A percentile compares a stretch with the other conserved stretches of the same genome.
These are phyloP conservation scores for Drosophila yooni DNA, from an alignment of 2,888 invertebrate species.

Conservation along the genomic window DNA sequence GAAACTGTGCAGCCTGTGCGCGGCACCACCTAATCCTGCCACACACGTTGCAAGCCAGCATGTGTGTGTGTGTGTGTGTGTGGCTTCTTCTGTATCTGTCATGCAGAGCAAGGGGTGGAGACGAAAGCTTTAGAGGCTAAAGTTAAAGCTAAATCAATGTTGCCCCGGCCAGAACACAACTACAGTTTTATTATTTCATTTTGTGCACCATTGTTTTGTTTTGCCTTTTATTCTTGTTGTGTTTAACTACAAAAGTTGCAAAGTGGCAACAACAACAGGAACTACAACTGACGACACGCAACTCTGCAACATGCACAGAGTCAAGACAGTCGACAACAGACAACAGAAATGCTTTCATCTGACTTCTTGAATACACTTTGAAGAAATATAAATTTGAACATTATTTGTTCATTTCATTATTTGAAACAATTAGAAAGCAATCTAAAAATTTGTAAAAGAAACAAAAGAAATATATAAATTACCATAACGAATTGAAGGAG, in stretches of 20 bases:
- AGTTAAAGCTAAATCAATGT: slow-evolving; percentile 38
- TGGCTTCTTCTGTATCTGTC: neutral
- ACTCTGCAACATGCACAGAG: slow-evolving; percentile 37
- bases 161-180: slow-evolving; percentile 25
- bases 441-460: too few species aligned
- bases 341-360: neutral
- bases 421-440: too few species aligned
- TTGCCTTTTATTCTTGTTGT: neutral
- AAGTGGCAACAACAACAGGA: slow-evolving; percentile 8
- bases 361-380: slow-evolving; percentile 7
- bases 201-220: neutral
- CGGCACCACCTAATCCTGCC: slow-evolving; percentile 29
- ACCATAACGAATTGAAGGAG: neutral
- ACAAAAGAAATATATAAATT: neutral
- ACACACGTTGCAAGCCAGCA: slow-evolving; percentile 9
- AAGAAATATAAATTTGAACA: neutral
- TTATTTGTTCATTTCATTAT: neutral
- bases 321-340: slow-evolving; percentile 17
- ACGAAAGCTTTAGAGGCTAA: slow-evolving; percentile 11
- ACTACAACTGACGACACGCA: slow-evolving; percentile 34
- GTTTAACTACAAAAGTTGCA: slow-evolving; percentile 32
- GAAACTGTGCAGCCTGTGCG: slow-evolving; percentile 21
- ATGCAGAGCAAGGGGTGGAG: slow-evolving; percentile 19
- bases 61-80: neutral
- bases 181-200: slow-evolving; percentile 33